Evolutionary conservation across 2,888 invertebrate genomes (phyloP), one percentile per base, ranked within the genome.

Genomic region (Microctonus brassicae): DNA sequence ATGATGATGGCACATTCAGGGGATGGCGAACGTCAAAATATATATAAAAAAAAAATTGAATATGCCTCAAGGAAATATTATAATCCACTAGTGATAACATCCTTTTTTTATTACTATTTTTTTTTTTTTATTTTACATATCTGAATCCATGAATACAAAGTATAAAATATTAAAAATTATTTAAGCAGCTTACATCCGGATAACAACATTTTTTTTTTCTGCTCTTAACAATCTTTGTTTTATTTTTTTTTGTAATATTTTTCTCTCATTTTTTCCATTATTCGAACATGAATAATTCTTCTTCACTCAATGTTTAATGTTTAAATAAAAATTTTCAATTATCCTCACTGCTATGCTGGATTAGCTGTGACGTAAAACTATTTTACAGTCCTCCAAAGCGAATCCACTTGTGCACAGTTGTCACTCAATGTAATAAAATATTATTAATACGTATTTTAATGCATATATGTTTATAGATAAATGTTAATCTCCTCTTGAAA

Each of bases 1-100:
- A 63, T 63, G 63, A 63, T 63, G 42, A 29, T 52, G 29, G 47
- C 29, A 52, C 42, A 63, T 52, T 63, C 47, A 29, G 29, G 26
- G 29, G 22, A 7, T 17, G 39, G 39, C 6, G 6, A 47, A 47
- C 20, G 13, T 29, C 33, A 11, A 47, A 29, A 47, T 47, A 36
- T 29, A 36, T 47, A 17, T 29, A 26, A 47, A 29, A 47, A 52
- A 52, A 33, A 63, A 63, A 13, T 11, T 33, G 33, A 29, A 2
- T 17, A 5, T 7, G 9, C 17, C 7, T 2, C 17, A 29, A 13
- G 6, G 33, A 52, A 63, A 52, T 63, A 63, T 63, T 47, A 52
- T n/a, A 17, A 63, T 36, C 22, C 22, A 36, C 5, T 22, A 5
- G 10, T 17, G 26, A 17, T 20, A 17, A 61, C 33, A 61, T 61